These are phyloP conservation scores for Neosilurus hyrtlii DNA, from an alignment of 2,797 vertebrate genomes.

Conservation along the genomic window DNA sequence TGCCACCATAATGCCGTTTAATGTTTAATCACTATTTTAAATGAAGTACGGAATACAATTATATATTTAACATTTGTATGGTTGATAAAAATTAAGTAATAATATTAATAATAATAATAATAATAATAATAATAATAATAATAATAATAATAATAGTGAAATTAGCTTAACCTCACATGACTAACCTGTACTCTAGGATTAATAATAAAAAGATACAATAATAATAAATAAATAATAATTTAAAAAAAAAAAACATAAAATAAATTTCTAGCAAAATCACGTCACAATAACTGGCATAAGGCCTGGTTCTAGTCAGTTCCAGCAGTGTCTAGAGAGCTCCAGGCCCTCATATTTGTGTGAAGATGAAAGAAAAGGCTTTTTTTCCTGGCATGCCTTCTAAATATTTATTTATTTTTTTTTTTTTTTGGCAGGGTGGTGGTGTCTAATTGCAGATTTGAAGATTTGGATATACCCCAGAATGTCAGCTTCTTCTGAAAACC, in stretches of 20 bases:
- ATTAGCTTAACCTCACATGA: neutral
- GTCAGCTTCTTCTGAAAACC: neutral
- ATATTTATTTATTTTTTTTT: no score
- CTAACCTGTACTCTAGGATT: neutral
- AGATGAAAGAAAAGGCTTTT: neutral
- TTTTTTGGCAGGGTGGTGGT: neutral
- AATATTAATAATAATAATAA: no score
- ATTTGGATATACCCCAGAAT: conserved; percentile 8
- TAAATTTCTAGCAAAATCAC: neutral
- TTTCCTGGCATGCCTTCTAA: neutral
- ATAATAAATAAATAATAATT: no score
- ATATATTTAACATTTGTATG: neutral
- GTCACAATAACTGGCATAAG: neutral
- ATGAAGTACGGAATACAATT: neutral
- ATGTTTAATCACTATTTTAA: no score
- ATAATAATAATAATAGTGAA: no score
- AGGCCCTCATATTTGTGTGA: neutral
- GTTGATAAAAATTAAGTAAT: no score
- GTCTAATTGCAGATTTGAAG: conserved; percentile 16
- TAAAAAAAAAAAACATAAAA: neutral
- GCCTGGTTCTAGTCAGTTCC: neutral
- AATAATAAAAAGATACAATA: no score
- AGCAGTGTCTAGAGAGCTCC: neutral
- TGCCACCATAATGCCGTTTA: no score
- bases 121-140: no score